Percentiles rank a stretch among this genome's conserved stretches.
Evolutionary conservation across 2,113 vertebrate species (phyloP).

Genomic region (Amphilophus citrinellus): DNA sequence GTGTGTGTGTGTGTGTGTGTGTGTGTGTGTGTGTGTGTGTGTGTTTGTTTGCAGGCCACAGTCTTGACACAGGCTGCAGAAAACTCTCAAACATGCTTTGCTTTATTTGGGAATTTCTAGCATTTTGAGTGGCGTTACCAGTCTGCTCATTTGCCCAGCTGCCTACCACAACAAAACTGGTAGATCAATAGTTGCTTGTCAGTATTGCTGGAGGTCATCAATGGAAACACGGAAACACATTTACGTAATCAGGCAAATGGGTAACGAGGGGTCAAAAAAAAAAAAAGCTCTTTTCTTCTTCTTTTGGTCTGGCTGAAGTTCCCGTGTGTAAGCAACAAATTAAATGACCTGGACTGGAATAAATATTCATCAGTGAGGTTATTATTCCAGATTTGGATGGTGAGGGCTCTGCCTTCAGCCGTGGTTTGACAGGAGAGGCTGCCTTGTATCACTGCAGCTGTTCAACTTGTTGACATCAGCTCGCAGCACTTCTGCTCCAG

Average conservation of each 20-base stretch:
- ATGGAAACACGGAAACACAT: slow-evolving; percentile 63
- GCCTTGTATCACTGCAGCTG: slow-evolving; percentile 65
- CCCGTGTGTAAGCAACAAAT: background rate
- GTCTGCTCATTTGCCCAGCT: slow-evolving; percentile 28
- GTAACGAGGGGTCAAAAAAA: slow-evolving; percentile 33
- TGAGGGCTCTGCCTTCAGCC: slow-evolving; percentile 31
- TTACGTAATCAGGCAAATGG: slow-evolving; percentile 71
- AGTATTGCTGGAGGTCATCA: slow-evolving; percentile 67
- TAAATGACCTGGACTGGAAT: background rate
- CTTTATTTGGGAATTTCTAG: slow-evolving; percentile 5
- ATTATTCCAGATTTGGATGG: background rate
- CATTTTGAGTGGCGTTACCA: slow-evolving; percentile 18
- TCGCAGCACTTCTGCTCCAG: slow-evolving; percentile 48
- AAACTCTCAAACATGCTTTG: background rate
- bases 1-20: too few relatives aligned
- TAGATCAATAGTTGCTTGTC: slow-evolving; percentile 67
- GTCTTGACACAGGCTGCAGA: background rate
- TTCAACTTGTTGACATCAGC: slow-evolving; percentile 51
- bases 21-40: background rate
- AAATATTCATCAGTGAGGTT: background rate
- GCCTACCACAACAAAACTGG: slow-evolving; percentile 51
- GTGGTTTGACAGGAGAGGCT: slow-evolving; percentile 25
- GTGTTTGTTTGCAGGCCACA: background rate
- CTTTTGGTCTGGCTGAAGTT: slow-evolving; percentile 6
- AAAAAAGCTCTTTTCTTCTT: background rate